Evolutionary conservation across 1,140 invertebrate species (phyloP), one percentile per base, ranked within the genome.

Genomic region (Drosophila cardini): DNA sequence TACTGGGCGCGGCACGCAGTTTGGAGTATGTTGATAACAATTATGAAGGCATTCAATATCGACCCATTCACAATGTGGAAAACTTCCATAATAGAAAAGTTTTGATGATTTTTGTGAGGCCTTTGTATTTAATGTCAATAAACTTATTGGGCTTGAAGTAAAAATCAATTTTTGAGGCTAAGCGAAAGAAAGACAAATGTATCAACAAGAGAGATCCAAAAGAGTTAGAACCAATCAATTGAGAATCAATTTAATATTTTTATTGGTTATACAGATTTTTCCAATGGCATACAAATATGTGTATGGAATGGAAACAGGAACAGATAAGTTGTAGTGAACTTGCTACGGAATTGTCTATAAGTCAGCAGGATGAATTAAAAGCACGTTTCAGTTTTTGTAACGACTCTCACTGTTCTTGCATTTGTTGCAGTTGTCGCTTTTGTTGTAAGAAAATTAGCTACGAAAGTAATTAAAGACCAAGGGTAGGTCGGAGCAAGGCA

Each of bases 391-490:
- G 83, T 87, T 87, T 87, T 77, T 78, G 65, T 65, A 76, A 61
- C 73, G 84, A 48, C 83, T 53, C 18, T 46, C 45, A 50, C 18
- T 71, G 48, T 42, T 43, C 26, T 4, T 40, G 34, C 16, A 26
- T 38, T 58, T 57, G 43, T 15, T 55, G 48, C 11, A 52, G 18
- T 32, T 46, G 62, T 62, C 60, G 26, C 43, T 75, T 83, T 82
- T 82, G 67, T 82, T 86, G 79, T 79, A 89, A 83, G 72, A 87
- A 73, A 86, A 86, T 86, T 83, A 86, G 83, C 83, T 86, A 80
- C 72, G 76, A 87, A 89, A 87, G 84, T 89, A 87, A 87, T 87
- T 87, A 87, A 87, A 83, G 72, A 68, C 72, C 43, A 71, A 78
- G 71, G 57, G 62, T 62, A 80, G 48, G 62, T 57, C 61, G 75